Percentiles rank a stretch among this genome's conserved stretches.
Evolutionary conservation across 2,797 vertebrate genomes (phyloP).

Genomic region (Cossypha polioptera): DNA sequence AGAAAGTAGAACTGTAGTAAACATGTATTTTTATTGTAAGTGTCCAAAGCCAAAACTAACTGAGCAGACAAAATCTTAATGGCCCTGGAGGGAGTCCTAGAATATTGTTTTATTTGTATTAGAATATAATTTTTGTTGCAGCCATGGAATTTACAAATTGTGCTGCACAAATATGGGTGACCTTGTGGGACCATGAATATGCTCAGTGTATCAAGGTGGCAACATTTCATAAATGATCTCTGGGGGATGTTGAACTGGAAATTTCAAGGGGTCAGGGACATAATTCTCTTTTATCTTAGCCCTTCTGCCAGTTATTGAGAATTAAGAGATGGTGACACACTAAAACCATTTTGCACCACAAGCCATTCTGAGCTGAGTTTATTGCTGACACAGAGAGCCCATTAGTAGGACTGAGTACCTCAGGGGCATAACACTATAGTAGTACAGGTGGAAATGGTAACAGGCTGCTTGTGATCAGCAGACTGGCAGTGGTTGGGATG

Average conservation of each 20-base stretch:
- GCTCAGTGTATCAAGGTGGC: not conserved
- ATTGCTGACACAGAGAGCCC: not conserved
- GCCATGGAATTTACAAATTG: not conserved
- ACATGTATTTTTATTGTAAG: not conserved
- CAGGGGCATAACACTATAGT: accelerated
- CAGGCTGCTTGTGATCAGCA: not conserved
- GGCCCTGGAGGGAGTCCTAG: not conserved
- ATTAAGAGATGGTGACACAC: not conserved
- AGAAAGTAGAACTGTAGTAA: not conserved
- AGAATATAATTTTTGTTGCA: not conserved
- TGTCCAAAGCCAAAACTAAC: not conserved
- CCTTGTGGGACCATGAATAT: not conserved
- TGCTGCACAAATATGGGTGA: not conserved
- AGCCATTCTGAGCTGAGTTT: not conserved
- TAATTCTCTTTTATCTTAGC: not conserved
- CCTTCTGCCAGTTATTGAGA: not conserved
- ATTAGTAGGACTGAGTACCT: not conserved
- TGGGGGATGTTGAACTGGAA: not conserved
- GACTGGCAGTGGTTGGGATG: accelerated
- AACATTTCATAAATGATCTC: not conserved
- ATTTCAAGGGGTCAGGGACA: not conserved
- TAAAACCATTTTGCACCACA: not conserved
- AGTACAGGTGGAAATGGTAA: not conserved
- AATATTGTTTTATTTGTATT: slow-evolving; percentile 16
- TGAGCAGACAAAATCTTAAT: not conserved